Base-by-base conservation (phyloP, 2,113 vertebrate species). In the Cyrtonyx montezumae region DNA sequence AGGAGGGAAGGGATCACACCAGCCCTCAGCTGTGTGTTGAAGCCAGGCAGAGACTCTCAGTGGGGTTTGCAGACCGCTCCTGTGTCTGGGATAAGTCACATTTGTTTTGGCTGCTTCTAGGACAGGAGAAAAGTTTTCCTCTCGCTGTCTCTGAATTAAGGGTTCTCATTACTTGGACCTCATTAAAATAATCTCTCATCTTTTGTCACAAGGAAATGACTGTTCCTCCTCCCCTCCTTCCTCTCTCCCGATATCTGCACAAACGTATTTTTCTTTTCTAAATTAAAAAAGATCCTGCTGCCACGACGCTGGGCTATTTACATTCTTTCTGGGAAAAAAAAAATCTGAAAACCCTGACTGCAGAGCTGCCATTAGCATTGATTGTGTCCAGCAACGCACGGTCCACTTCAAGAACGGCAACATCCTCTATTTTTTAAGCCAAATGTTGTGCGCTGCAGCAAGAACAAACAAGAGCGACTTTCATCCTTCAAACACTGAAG, bases 401-500 rank as follows among this genome's bases (percentile, higher is more conserved):
- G 80, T 89, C 83, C 91, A 94, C 74, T 83, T 97, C 92, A 93
- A 96, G 87, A 91, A 96, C 97, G 93, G 84, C 97, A 94, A 90
- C 75, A 68, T 70, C 85, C 74, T 89, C 85, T 91, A 70, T 79
- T 96, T 95, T 96, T 96, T 79, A 94, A 95, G 91, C 88, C 94
- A 84, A 94, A 94, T 95, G 79, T 92, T 96, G 80, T 94, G 75
- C 89, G 86, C 79, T 15, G 66, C 86, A 78, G 93, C 67, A 46
- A 88, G 91, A 93, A 94, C 91, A 96, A 96, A 94, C 96, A 95
- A 93, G 92, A 95, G 87, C 11, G 80, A 92, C 91, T 97, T 97
- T 97, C 92, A 95, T 96, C 94, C 96, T 97, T 96, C 95, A 96
- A 98, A 96, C 93, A 91, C 75, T 88, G 96, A 70, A 95, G 81